Conservation (phyloP, 2,888 invertebrate genomes). For the Chydorus sphaericus region DNA sequence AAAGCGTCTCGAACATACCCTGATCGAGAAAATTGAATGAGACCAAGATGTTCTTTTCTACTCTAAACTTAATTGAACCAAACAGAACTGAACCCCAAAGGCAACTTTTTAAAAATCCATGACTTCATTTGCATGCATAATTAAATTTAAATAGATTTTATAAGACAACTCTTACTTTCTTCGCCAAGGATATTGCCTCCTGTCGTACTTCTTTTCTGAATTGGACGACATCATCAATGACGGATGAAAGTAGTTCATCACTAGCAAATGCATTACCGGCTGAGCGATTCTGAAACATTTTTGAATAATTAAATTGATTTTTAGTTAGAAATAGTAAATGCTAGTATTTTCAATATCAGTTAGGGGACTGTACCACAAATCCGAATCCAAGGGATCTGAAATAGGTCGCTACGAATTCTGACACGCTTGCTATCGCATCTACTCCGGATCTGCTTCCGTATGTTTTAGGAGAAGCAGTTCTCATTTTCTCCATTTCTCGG, state of each 20-base stretch:
- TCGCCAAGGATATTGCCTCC: conserved; percentile 2
- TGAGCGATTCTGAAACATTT: not conserved
- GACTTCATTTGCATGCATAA: not conserved
- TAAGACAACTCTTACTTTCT: not conserved
- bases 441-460: not conserved
- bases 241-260: not conserved
- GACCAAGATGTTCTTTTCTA: too few species aligned
- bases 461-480: not conserved
- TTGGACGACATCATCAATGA: conserved; percentile 3
- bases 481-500: not conserved
- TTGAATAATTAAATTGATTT: conserved; percentile 1
- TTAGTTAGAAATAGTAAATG: too few species aligned
- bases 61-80: not conserved
- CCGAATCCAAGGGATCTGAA: not conserved
- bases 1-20: too few species aligned
- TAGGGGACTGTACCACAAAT: not conserved
- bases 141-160: not conserved
- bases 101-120: too few species aligned
- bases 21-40: too few species aligned
- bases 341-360: conserved; percentile 1
- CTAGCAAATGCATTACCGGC: not conserved
- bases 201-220: conserved; percentile 9
- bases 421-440: not conserved
- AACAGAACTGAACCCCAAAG: too few species aligned
- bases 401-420: not conserved